phyloP scores from a whole-genome alignment of 1,140 invertebrate genomes.

The Drosophila takahashii region DNA sequence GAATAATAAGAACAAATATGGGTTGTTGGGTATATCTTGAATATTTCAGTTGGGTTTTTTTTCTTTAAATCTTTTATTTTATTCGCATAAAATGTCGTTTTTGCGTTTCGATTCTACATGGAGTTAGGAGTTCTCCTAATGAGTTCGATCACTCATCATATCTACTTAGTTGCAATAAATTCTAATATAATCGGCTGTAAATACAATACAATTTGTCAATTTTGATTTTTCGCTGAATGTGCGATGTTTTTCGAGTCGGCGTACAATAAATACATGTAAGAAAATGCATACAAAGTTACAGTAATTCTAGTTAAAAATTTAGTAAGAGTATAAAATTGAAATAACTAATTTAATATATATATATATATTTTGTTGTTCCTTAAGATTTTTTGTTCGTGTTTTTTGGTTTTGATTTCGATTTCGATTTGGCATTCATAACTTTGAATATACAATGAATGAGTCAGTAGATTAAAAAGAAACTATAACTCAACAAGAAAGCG shows the following conservation, averaged over 20 bases:
- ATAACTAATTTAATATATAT: slow-evolving; percentile 68
- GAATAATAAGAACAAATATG: slow-evolving; percentile 20
- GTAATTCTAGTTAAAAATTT: slow-evolving; percentile 80
- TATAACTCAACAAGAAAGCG: slow-evolving; percentile 47
- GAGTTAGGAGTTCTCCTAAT: slow-evolving; percentile 49
- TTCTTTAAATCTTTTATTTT: slow-evolving; percentile 3
- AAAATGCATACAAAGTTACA: slow-evolving; percentile 81
- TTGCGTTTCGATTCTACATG: slow-evolving; percentile 27
- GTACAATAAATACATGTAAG: slow-evolving; percentile 73
- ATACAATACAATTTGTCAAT: slow-evolving; percentile 27
- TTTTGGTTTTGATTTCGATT: slow-evolving; percentile 25
- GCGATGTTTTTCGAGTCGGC: slow-evolving; percentile 48
- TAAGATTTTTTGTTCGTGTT: slow-evolving; percentile 15
- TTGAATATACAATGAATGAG: slow-evolving; percentile 56
- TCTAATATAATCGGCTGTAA: slow-evolving; percentile 40
- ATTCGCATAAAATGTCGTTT: slow-evolving; percentile 11
- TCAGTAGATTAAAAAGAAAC: slow-evolving; percentile 35
- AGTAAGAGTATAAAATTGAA: slow-evolving; percentile 79
- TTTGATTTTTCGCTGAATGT: slow-evolving; percentile 35
- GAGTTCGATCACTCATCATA: slow-evolving; percentile 18
- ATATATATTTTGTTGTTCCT: slow-evolving; percentile 19
- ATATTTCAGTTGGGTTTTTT: slow-evolving; percentile 5
- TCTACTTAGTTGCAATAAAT: slow-evolving; percentile 46
- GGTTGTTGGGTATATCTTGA: slow-evolving; percentile 33
- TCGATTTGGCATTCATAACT: slow-evolving; percentile 49